Conservation (phyloP, 64 coral and sea anemone species). For the Anthopleura sola region DNA sequence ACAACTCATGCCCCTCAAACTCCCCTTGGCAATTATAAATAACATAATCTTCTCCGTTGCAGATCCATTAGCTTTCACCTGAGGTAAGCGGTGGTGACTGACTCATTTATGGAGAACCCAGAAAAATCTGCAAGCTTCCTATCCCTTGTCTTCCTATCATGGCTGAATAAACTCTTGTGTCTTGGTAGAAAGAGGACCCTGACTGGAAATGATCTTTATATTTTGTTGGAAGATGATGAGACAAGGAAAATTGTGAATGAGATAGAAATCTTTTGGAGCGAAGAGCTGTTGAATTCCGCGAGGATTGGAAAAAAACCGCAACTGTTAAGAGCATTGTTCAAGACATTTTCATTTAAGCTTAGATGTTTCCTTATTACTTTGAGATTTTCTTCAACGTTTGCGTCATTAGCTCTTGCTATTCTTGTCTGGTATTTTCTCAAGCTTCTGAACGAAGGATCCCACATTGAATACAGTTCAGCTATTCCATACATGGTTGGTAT, state of each 20-base stretch:
- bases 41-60: too few species aligned
- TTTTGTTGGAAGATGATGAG: slow-evolving; percentile 1
- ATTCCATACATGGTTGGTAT: slow-evolving; percentile 1
- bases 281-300: neutral
- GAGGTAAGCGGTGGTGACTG: neutral
- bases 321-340: neutral
- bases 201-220: slow-evolving; percentile 3
- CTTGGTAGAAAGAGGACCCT: slow-evolving; percentile 2
- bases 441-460: neutral
- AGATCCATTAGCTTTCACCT: neutral
- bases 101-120: neutral
- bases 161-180: neutral
- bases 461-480: neutral
- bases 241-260: neutral
- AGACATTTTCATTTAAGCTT: neutral
- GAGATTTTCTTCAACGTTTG: neutral
- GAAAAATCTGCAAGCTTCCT: neutral
- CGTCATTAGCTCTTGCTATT: neutral
- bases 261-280: neutral
- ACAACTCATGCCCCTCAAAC: neutral
- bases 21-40: too few species aligned
- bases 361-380: neutral
- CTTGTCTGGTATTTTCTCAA: neutral
- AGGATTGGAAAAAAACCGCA: neutral
- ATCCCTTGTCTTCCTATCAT: neutral